A percentile compares a stretch with the other conserved stretches of the same genome.
These are phyloP conservation scores for Astreopora myriophthalma DNA, from an alignment of 64 coral and sea anemone species.

Conservation along the genomic window DNA sequence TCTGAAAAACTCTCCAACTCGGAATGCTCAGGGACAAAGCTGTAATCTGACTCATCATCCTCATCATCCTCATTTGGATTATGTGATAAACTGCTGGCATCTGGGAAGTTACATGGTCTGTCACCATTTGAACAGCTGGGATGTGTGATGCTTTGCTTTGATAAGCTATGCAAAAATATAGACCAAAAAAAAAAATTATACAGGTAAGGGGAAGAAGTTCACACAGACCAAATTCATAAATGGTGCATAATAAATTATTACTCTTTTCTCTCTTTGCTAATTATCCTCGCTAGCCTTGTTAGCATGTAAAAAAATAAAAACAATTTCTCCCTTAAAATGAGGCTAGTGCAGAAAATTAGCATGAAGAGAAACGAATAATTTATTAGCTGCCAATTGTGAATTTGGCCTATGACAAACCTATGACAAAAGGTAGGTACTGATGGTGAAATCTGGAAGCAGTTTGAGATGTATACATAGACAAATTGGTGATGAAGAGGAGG, in stretches of 20 bases:
- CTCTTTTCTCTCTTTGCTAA: too few species aligned
- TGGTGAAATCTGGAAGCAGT: background rate
- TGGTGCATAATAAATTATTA: too few species aligned
- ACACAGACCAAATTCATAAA: too few species aligned
- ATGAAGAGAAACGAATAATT: too few species aligned
- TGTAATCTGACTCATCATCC: constrained; percentile 10
- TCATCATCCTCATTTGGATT: constrained; percentile 19
- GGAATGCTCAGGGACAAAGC: background rate
- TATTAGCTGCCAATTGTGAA: too few species aligned
- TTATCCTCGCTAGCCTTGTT: too few species aligned
- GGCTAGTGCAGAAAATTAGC: too few species aligned
- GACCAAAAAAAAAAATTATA: background rate
- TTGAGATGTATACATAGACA: background rate
- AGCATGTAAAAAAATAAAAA: too few species aligned
- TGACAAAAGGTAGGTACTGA: background rate
- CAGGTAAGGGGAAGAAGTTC: background rate
- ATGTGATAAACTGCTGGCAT: background rate
- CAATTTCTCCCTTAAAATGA: too few species aligned
- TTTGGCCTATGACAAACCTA: too few species aligned
- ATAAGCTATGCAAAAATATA: background rate
- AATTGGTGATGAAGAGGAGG: background rate
- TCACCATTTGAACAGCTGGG: background rate
- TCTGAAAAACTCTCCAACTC: constrained; percentile 44
- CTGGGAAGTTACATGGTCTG: background rate
- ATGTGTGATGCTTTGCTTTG: background rate